phyloP scores from a whole-genome alignment of 1,140 invertebrate species.

The Aphis craccivora region DNA sequence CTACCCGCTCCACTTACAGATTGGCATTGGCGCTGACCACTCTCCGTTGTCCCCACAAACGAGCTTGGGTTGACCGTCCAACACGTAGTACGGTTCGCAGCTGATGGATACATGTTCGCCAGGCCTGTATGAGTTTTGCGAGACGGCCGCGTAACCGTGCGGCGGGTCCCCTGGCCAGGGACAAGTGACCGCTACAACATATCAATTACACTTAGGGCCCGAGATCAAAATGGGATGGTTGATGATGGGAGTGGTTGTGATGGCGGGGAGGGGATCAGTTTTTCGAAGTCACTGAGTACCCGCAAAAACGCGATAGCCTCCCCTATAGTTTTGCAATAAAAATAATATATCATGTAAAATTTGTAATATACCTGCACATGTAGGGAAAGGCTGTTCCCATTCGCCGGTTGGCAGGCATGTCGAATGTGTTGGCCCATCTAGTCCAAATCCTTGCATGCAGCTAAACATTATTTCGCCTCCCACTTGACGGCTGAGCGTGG shows the following conservation, averaged over 20 bases:
- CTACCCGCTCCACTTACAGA: conserved; percentile 71
- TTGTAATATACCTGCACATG: conserved; percentile 71
- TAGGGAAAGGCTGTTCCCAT: conserved; percentile 79
- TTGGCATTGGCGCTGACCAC: conserved; percentile 84
- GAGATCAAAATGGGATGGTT: background rate
- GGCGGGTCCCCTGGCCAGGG: conserved; percentile 74
- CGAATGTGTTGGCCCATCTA: conserved; percentile 77
- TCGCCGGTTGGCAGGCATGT: conserved; percentile 79
- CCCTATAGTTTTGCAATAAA: background rate
- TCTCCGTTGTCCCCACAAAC: conserved; percentile 87
- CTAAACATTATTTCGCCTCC: conserved; percentile 80
- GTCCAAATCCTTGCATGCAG: conserved; percentile 79
- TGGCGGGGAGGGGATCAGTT: background rate
- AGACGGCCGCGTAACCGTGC: conserved; percentile 79
- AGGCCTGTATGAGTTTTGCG: conserved; percentile 70
- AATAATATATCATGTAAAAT: background rate
- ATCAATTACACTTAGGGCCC: conserved; percentile 41
- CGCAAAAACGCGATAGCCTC: conserved; percentile 23
- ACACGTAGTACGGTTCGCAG: conserved; percentile 86
- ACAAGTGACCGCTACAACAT: conserved; percentile 76
- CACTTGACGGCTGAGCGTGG: conserved; percentile 76
- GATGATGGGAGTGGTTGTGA: too few species aligned
- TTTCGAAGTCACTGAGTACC: conserved; percentile 48
- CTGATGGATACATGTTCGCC: conserved; percentile 85
- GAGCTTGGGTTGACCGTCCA: conserved; percentile 83